Evolutionary conservation across 2,797 vertebrate species (phyloP).

Genomic region (Zalophus californianus): DNA sequence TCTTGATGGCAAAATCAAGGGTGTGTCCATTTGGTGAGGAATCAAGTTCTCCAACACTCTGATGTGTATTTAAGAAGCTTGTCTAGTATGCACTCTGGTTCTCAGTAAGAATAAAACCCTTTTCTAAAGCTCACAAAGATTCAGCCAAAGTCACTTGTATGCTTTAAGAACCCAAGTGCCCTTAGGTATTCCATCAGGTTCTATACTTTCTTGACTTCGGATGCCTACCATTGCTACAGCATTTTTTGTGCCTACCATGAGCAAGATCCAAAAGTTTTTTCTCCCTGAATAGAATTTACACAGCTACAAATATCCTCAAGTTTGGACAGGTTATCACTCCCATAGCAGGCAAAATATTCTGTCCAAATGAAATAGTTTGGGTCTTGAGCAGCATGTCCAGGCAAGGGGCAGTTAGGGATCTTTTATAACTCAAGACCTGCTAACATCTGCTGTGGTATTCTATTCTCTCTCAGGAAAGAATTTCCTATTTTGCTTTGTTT

Average conservation of each 20-base stretch:
- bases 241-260: not conserved
- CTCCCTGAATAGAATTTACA: not conserved
- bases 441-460: not conserved
- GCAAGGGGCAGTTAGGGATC: not conserved
- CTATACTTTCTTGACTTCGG: constrained; percentile 14
- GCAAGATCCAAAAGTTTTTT: constrained; percentile 27
- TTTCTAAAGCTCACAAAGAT: not conserved
- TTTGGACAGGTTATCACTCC: not conserved
- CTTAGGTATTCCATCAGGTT: not conserved
- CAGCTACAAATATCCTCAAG: not conserved
- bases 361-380: not conserved
- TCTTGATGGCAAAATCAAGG: not conserved
- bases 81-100: constrained; percentile 18
- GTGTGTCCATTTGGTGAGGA: constrained; percentile 12
- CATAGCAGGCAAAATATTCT: not conserved
- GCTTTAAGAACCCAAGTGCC: not conserved
- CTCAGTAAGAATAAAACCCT: constrained; percentile 32
- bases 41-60: constrained; percentile 32
- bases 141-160: not conserved
- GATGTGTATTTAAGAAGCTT: constrained; percentile 58
- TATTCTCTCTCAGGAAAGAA: not conserved
- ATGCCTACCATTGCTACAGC: not conserved
- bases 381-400: not conserved
- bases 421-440: not conserved
- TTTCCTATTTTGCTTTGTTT: constrained; percentile 10